These are phyloP conservation scores for Saturnia japonica DNA, from an alignment of 2,888 invertebrate species.

Conservation along the genomic window DNA sequence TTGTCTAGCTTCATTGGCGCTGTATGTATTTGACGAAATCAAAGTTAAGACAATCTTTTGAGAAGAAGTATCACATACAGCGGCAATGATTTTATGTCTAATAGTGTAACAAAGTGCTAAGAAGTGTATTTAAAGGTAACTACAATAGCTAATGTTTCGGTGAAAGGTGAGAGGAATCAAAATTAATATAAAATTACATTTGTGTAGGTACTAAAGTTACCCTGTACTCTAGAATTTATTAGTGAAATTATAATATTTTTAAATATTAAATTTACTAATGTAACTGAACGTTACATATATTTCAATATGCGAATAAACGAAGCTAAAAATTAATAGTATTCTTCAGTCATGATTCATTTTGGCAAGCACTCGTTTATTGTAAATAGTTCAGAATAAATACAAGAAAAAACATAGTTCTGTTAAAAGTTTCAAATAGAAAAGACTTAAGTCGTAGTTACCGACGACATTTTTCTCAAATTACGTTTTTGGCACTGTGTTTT, in stretches of 20 bases:
- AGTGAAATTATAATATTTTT: constrained; percentile 68
- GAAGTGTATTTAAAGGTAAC: constrained; percentile 68
- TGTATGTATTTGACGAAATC: not conserved
- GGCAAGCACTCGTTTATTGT: constrained; percentile 66
- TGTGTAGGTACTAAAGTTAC: constrained; percentile 76
- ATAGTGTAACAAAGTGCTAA: constrained; percentile 69
- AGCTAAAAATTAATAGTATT: constrained; percentile 46
- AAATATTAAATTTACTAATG: constrained; percentile 57
- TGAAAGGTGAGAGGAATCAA: constrained; percentile 73
- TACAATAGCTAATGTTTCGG: constrained; percentile 54
- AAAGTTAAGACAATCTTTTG: not conserved
- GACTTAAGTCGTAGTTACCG: not conserved
- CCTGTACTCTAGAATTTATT: constrained; percentile 81
- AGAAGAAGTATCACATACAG: constrained; percentile 54
- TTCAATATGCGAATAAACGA: constrained; percentile 48
- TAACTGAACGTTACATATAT: constrained; percentile 36
- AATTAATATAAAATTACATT: constrained; percentile 64
- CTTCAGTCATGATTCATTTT: constrained; percentile 68
- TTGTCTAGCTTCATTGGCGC: not conserved
- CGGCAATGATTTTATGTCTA: constrained; percentile 73
- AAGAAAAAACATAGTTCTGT: constrained; percentile 24
- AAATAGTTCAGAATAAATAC: constrained; percentile 26
- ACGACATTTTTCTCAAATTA: constrained; percentile 3
- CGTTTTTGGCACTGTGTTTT: constrained; percentile 69
- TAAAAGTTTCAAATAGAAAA: not conserved